phyloP scores from a whole-genome alignment of 2,113 vertebrate genomes.

The Silurus meridionalis region DNA sequence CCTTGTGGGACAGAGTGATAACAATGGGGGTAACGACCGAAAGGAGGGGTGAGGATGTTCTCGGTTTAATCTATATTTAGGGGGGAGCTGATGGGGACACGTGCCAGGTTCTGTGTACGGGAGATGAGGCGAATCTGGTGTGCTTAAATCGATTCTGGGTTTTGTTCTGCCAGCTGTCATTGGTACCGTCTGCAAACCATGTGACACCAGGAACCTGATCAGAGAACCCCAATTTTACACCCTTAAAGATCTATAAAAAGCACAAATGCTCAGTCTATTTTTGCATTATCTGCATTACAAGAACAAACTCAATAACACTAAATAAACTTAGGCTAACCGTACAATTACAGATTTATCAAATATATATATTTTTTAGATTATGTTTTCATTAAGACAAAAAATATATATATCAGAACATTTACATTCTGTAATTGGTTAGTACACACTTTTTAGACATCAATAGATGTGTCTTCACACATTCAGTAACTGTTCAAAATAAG shows the following conservation, averaged over 20 bases:
- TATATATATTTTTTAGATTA: background rate
- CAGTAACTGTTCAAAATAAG: background rate
- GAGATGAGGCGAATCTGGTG: constrained; percentile 24
- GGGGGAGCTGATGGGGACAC: constrained; percentile 63
- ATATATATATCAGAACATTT: background rate
- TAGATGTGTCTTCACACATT: background rate
- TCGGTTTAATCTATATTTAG: constrained; percentile 52
- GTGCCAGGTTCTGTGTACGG: constrained; percentile 50
- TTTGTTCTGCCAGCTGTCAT: constrained; percentile 61
- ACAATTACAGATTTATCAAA: background rate
- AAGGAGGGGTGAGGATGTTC: constrained; percentile 46
- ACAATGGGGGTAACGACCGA: constrained; percentile 43
- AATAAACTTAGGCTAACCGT: background rate
- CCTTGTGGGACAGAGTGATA: constrained; percentile 32
- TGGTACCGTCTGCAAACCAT: constrained; percentile 29
- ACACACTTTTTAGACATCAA: background rate
- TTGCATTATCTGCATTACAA: background rate
- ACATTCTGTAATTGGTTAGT: background rate
- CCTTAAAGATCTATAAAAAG: background rate
- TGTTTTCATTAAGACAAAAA: background rate
- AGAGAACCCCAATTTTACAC: constrained; percentile 18
- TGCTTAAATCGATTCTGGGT: constrained; percentile 36
- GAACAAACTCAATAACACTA: background rate
- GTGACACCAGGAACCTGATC: constrained; percentile 7
- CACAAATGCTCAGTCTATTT: background rate